These are phyloP conservation scores for Diarsia dahlii DNA, from an alignment of 2,888 invertebrate species.

Conservation along the genomic window DNA sequence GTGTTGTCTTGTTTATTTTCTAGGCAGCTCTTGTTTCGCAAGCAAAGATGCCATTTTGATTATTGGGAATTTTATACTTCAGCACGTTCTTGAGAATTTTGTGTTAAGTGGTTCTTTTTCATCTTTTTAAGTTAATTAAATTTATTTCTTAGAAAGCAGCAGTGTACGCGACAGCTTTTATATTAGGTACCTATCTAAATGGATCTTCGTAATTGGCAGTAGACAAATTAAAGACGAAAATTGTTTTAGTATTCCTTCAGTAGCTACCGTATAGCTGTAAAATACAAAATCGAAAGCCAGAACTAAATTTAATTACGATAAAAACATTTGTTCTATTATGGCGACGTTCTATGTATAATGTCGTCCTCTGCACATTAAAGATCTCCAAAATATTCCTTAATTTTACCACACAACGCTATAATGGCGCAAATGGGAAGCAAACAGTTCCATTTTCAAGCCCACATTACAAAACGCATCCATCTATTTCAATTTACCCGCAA, in stretches of 20 bases:
- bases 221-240: neutral
- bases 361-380: constrained; percentile 27
- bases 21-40: constrained; percentile 20
- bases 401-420: constrained; percentile 43
- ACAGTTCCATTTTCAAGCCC: constrained; percentile 48
- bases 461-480: constrained; percentile 60
- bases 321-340: neutral
- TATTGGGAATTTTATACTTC: constrained; percentile 18
- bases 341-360: constrained; percentile 11
- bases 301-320: constrained; percentile 13
- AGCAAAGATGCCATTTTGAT: constrained; percentile 33
- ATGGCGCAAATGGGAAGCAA: constrained; percentile 53
- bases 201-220: neutral
- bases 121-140: constrained; percentile 6
- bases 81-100: constrained; percentile 8
- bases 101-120: neutral
- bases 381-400: constrained; percentile 49
- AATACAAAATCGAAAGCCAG: neutral
- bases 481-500: constrained; percentile 67
- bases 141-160: neutral
- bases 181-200: neutral
- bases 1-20: constrained; percentile 54
- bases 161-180: neutral
- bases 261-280: neutral
- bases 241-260: neutral